Conservation (phyloP, 2,113 vertebrate genomes). For the Myrmophylax atrothorax region DNA sequence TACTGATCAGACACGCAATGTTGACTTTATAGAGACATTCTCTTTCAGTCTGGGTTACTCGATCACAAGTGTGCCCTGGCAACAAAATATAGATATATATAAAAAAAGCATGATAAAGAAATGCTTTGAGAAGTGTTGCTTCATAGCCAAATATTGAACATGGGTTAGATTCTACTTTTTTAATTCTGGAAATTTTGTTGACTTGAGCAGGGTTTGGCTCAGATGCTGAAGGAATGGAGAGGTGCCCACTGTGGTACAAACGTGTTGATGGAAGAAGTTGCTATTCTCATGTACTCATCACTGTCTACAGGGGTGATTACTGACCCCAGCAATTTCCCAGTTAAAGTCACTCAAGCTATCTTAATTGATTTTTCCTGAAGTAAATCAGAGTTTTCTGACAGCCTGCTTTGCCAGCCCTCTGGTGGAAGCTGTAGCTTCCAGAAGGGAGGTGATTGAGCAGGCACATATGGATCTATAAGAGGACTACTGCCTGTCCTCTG, state of each 20-base stretch:
- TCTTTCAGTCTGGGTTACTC: not conserved
- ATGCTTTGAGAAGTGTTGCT: not conserved
- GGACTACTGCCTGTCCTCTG: not conserved
- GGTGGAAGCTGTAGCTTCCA: not conserved
- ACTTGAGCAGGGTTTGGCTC: not conserved
- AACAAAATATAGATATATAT: not conserved
- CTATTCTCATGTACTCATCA: not conserved
- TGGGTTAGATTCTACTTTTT: not conserved
- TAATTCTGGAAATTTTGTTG: not conserved
- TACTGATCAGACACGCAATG: not conserved
- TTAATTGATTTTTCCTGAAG: slow-evolving; percentile 36
- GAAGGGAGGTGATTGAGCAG: not conserved
- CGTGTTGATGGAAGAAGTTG: not conserved
- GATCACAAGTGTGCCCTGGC: not conserved
- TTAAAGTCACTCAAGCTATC: slow-evolving; percentile 4
- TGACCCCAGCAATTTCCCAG: not conserved
- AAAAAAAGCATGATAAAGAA: not conserved
- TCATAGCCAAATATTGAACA: not conserved
- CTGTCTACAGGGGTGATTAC: not conserved
- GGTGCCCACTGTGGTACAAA: not conserved
- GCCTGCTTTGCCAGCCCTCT: not conserved
- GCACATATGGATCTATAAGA: not conserved
- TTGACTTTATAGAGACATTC: slow-evolving; percentile 26
- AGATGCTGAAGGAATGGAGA: not conserved
- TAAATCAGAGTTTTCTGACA: not conserved